Evolutionary conservation across 2,888 invertebrate genomes (phyloP).

Genomic region (Holacanthella duospinosa): DNA sequence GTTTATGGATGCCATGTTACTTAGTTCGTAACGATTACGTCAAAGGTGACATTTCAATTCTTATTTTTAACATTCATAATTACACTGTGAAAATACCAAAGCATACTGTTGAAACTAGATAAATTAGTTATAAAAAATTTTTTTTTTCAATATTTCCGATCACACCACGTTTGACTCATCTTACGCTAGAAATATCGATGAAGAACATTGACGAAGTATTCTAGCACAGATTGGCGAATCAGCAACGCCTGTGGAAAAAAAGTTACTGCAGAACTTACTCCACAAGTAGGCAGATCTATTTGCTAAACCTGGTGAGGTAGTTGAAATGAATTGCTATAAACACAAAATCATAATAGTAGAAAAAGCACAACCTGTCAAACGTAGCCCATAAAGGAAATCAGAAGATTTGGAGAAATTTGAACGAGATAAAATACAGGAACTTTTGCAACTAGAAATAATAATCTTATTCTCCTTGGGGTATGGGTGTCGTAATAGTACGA

Average conservation of each 20-base stretch:
- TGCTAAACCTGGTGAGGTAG: slow-evolving; percentile 17
- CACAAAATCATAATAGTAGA: slow-evolving; percentile 14
- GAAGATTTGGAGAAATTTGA: slow-evolving; percentile 15
- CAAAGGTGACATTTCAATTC: not conserved
- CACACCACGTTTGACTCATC: too few species aligned
- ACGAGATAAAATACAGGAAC: slow-evolving; percentile 15
- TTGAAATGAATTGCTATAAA: slow-evolving; percentile 13
- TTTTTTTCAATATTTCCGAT: too few species aligned
- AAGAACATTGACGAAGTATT: not conserved
- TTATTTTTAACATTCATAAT: not conserved
- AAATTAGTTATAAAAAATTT: too few species aligned
- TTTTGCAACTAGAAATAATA: slow-evolving; percentile 15
- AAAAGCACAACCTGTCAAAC: slow-evolving; percentile 14
- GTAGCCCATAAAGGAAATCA: slow-evolving; percentile 17
- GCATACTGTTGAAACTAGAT: too few species aligned
- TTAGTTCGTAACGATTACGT: not conserved
- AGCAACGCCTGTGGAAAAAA: not conserved
- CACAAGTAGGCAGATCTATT: slow-evolving; percentile 14
- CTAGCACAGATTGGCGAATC: not conserved
- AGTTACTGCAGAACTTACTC: slow-evolving; percentile 1
- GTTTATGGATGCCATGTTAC: not conserved
- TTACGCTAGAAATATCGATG: not conserved
- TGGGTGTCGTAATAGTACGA: too few species aligned
- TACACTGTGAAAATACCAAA: not conserved
- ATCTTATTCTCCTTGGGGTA: slow-evolving; percentile 13